phyloP scores from a whole-genome alignment of 2,113 vertebrate genomes.

The Etia nguti region DNA sequence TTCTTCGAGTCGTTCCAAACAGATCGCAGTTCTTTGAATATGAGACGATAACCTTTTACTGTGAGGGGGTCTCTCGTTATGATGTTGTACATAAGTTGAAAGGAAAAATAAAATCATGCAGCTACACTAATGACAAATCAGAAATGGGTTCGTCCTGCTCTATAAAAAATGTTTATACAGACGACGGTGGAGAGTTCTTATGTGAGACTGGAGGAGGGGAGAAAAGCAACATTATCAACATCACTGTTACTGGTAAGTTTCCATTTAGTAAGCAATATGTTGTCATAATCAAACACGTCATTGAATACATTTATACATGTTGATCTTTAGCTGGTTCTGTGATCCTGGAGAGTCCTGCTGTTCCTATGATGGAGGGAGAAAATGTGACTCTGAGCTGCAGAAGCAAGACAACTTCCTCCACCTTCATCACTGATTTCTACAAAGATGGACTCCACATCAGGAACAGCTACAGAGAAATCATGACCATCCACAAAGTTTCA shows the following conservation, averaged over 20 bases:
- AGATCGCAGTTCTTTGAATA: neutral
- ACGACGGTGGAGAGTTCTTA: fast-evolving
- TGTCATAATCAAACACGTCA: fast-evolving
- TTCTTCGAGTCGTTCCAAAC: neutral
- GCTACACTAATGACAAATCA: neutral
- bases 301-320: neutral
- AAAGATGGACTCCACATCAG: too few species aligned
- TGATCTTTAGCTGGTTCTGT: neutral
- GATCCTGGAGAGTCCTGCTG: too few species aligned
- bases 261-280: fast-evolving
- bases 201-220: neutral
- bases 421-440: too few species aligned
- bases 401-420: too few species aligned
- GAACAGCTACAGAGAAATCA: too few species aligned
- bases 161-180: fast-evolving
- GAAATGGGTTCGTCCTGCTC: fast-evolving
- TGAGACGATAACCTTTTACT: fast-evolving
- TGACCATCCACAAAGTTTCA: too few species aligned
- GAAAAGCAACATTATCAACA: neutral
- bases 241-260: neutral
- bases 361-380: too few species aligned
- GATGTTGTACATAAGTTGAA: fast-evolving
- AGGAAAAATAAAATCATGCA: fast-evolving
- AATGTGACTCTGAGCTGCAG: too few species aligned
- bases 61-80: neutral